These are phyloP conservation scores for Spodoptera exigua DNA, from an alignment of 2,888 invertebrate species.

Conservation along the genomic window DNA sequence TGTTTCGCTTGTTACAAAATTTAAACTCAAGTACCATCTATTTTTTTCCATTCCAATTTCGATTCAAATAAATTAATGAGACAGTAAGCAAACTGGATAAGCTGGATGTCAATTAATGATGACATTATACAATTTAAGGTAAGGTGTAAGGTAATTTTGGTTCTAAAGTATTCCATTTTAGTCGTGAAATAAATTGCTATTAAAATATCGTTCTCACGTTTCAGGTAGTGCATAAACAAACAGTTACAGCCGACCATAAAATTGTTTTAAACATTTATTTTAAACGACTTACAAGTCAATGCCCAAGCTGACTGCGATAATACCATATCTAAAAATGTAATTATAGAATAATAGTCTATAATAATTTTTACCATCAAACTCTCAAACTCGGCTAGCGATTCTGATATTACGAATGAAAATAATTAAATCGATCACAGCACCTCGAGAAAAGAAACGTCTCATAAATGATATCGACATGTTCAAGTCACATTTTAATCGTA, in stretches of 20 bases:
- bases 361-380: too few relatives aligned
- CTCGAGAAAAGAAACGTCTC: not conserved
- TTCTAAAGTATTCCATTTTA: slow-evolving; percentile 14
- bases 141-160: not conserved
- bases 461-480: too few relatives aligned
- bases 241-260: slow-evolving; percentile 28
- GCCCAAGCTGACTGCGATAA: slow-evolving; percentile 1
- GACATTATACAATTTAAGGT: not conserved
- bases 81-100: not conserved
- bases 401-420: too few relatives aligned
- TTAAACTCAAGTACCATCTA: too few relatives aligned
- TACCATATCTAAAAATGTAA: slow-evolving; percentile 35
- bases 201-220: slow-evolving; percentile 49
- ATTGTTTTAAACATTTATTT: slow-evolving; percentile 26
- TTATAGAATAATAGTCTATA: too few relatives aligned
- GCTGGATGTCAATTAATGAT: not conserved
- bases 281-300: slow-evolving; percentile 23
- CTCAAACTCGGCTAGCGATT: too few relatives aligned
- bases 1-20: too few relatives aligned
- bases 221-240: slow-evolving; percentile 28
- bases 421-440: too few relatives aligned
- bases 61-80: too few relatives aligned
- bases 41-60: too few relatives aligned
- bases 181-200: slow-evolving; percentile 32
- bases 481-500: not conserved